phyloP scores from a whole-genome alignment of 2,888 invertebrate species.

The Lepidocyrtinus sp. region DNA sequence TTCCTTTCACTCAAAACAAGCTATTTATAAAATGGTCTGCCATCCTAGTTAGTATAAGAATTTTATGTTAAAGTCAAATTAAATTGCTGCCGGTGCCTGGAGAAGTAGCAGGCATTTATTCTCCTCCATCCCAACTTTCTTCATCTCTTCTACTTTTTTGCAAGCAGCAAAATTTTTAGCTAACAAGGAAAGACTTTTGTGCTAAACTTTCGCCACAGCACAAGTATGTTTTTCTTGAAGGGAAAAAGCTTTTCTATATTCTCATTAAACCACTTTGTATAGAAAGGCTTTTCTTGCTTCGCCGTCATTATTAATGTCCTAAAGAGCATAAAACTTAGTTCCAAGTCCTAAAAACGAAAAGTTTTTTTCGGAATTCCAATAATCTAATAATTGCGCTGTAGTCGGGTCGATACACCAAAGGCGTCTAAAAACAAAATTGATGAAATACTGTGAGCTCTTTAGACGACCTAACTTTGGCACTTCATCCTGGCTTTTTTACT shows the following conservation, averaged over 20 bases:
- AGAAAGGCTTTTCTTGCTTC: background rate
- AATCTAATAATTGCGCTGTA: conserved; percentile 46
- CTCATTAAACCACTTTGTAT: background rate
- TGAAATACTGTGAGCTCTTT: no score
- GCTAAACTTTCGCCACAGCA: background rate
- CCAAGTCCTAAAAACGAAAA: conserved; percentile 22
- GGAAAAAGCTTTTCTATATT: conserved; percentile 8
- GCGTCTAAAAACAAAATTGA: background rate
- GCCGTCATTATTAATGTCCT: conserved; percentile 14
- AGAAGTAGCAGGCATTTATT: background rate
- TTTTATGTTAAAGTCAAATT: background rate
- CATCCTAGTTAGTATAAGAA: background rate
- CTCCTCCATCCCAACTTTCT: background rate
- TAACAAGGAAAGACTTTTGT: background rate
- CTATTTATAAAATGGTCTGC: background rate
- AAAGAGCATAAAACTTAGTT: conserved; percentile 5
- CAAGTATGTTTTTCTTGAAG: conserved; percentile 28
- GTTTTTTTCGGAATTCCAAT: conserved; percentile 55
- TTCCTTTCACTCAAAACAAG: background rate
- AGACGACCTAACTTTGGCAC: no score
- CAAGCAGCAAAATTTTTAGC: background rate
- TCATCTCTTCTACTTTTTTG: background rate
- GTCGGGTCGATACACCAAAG: background rate
- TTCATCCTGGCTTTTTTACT: no score
- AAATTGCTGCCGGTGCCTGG: background rate